Evolutionary conservation across 2,888 invertebrate species (phyloP).

Genomic region (Hipparchia semele): DNA sequence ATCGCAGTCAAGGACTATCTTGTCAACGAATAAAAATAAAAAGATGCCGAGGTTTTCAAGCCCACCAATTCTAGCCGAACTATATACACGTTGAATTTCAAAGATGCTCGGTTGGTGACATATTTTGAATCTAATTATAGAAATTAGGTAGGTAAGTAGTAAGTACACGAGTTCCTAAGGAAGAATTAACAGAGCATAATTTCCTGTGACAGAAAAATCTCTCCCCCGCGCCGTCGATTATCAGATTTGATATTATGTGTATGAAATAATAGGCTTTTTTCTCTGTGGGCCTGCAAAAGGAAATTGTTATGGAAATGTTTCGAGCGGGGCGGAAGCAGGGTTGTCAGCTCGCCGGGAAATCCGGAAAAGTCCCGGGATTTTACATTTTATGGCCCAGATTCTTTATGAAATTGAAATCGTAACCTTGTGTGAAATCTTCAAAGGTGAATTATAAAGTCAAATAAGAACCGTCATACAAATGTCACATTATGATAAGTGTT

Average conservation of each 20-base stretch:
- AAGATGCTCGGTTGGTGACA: too few relatives aligned
- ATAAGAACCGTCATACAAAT: too few relatives aligned
- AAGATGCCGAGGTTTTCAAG: too few relatives aligned
- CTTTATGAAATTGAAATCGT: not conserved
- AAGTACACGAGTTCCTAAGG: not conserved
- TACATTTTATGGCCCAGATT: not conserved
- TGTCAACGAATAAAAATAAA: too few relatives aligned
- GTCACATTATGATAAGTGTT: too few relatives aligned
- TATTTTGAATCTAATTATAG: too few relatives aligned
- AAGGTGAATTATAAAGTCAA: too few relatives aligned
- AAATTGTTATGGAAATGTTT: conserved; percentile 43
- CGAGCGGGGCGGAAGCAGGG: conserved; percentile 13
- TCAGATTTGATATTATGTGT: conserved; percentile 30
- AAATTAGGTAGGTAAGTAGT: not conserved
- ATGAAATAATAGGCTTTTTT: conserved; percentile 32
- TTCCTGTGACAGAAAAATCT: conserved; percentile 2
- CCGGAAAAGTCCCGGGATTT: not conserved
- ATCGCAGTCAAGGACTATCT: too few relatives aligned
- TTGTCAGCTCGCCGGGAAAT: not conserved
- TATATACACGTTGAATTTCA: too few relatives aligned
- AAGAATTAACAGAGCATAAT: conserved; percentile 11
- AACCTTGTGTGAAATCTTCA: too few relatives aligned
- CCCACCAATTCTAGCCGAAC: too few relatives aligned
- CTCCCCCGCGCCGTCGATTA: conserved; percentile 8
- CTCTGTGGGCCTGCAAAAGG: conserved; percentile 31